Conservation (phyloP, 1,140 invertebrate species). For the Drosophila guanche region DNA sequence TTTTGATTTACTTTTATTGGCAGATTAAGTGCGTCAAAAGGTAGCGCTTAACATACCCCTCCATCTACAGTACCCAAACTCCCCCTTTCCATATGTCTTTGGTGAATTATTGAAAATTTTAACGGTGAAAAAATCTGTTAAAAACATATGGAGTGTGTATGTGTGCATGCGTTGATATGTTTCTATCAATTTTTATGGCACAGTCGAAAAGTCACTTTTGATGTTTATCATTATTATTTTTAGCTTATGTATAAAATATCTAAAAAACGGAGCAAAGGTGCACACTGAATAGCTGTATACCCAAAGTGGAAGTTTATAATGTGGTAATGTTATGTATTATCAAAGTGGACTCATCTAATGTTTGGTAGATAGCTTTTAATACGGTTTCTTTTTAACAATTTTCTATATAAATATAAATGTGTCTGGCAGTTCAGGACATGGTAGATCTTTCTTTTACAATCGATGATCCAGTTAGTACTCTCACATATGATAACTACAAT, state of each 20-base stretch:
- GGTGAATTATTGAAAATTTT: slow-evolving; percentile 67
- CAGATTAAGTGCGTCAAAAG: slow-evolving; percentile 81
- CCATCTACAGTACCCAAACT: background rate
- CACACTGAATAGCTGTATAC: slow-evolving; percentile 1
- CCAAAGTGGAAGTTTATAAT: slow-evolving; percentile 34
- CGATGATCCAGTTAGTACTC: too few relatives aligned
- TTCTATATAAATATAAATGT: too few relatives aligned
- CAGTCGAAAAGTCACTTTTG: slow-evolving; percentile 68
- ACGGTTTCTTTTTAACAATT: too few relatives aligned
- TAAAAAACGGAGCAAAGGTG: slow-evolving; percentile 3
- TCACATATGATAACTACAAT: too few relatives aligned
- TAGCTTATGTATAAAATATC: slow-evolving; percentile 52
- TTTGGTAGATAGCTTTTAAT: background rate
- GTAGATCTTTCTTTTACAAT: too few relatives aligned
- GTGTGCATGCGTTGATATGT: slow-evolving; percentile 25
- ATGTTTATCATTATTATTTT: slow-evolving; percentile 60
- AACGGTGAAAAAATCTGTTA: slow-evolving; percentile 39
- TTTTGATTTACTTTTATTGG: slow-evolving; percentile 83
- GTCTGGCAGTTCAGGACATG: too few relatives aligned
- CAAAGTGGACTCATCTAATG: background rate
- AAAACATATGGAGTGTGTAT: slow-evolving; percentile 27
- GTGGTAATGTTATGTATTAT: slow-evolving; percentile 32
- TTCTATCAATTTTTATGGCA: slow-evolving; percentile 73
- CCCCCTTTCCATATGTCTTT: slow-evolving; percentile 37
- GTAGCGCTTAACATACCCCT: slow-evolving; percentile 64